Percentiles rank a stretch among this genome's conserved stretches.
phyloP scores from a whole-genome alignment of 2,113 vertebrate genomes.

The Sturnus vulgaris region DNA sequence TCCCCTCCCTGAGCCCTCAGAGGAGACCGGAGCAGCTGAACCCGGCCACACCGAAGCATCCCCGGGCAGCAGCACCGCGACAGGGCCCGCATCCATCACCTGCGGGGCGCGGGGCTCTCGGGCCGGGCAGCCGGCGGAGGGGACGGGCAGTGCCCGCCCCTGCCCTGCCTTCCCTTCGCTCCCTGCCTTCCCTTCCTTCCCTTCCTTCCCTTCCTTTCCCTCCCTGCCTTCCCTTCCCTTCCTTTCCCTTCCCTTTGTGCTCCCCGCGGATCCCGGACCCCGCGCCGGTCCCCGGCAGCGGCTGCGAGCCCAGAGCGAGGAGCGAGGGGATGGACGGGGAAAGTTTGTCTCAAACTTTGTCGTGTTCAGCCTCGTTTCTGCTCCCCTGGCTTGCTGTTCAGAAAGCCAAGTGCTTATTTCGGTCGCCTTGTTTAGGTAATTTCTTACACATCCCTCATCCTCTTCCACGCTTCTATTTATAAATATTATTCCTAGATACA shows the following conservation, averaged over 20 bases:
- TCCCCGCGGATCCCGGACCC: background rate
- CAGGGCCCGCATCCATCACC: background rate
- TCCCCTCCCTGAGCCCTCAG: accelerated
- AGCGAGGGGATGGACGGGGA: background rate
- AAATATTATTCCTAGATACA: background rate
- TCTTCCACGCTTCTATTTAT: background rate
- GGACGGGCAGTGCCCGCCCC: background rate
- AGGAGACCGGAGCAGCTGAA: background rate
- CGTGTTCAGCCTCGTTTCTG: background rate
- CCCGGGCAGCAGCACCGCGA: background rate
- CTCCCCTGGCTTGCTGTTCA: background rate
- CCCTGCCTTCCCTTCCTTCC: background rate
- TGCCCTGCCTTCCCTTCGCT: too few relatives aligned
- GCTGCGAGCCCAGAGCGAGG: background rate
- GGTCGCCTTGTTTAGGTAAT: background rate
- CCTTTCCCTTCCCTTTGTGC: background rate
- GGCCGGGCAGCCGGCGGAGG: background rate
- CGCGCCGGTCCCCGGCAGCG: background rate
- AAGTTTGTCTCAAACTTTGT: background rate
- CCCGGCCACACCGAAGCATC: background rate
- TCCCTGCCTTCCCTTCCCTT: too few relatives aligned
- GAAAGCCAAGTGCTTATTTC: background rate
- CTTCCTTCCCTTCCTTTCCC: background rate
- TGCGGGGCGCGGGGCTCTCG: background rate
- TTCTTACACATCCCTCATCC: background rate